A percentile compares a stretch with the other conserved stretches of the same genome.
phyloP scores from a whole-genome alignment of 2,113 vertebrate genomes.

The Paraplagusia blochii region DNA sequence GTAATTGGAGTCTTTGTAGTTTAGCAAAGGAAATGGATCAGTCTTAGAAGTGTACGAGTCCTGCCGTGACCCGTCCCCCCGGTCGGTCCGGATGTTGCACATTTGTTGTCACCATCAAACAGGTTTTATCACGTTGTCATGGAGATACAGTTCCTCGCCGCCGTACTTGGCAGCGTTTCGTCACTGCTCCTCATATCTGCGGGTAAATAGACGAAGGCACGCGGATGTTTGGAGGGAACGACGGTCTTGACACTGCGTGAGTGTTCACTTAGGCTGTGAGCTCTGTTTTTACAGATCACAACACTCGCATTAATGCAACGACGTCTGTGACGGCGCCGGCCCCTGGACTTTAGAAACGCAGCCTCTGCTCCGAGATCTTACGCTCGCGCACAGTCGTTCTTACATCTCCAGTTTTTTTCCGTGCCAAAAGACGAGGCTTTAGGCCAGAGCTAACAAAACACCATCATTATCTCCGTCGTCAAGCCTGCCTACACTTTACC shows the following conservation, averaged over 20 bases:
- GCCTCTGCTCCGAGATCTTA: constrained; percentile 11
- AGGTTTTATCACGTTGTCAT: constrained; percentile 23
- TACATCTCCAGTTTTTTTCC: constrained; percentile 46
- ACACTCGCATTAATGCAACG: constrained; percentile 1
- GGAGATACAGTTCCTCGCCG: constrained; percentile 22
- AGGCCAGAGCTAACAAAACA: constrained; percentile 64
- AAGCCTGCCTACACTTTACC: constrained; percentile 57
- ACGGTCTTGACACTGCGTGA: constrained; percentile 33
- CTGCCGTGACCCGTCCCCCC: no score
- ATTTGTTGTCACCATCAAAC: constrained; percentile 21
- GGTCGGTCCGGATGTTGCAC: constrained; percentile 11
- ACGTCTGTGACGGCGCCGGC: constrained; percentile 1
- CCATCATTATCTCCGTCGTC: constrained; percentile 66
- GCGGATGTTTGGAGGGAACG: constrained; percentile 42
- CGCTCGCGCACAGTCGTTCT: constrained; percentile 10
- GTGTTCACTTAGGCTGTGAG: constrained; percentile 31
- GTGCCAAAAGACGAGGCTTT: constrained; percentile 56
- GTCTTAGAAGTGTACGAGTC: no score
- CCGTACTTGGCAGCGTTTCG: constrained; percentile 37
- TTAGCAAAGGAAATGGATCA: no score
- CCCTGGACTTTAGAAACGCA: constrained; percentile 19
- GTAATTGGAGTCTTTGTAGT: no score
- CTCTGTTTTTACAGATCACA: constrained; percentile 34
- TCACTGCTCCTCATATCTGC: constrained; percentile 13
- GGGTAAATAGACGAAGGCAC: constrained; percentile 27